Base-by-base conservation (phyloP, 2,797 vertebrate genomes). In the Malacoraja senta region DNA sequence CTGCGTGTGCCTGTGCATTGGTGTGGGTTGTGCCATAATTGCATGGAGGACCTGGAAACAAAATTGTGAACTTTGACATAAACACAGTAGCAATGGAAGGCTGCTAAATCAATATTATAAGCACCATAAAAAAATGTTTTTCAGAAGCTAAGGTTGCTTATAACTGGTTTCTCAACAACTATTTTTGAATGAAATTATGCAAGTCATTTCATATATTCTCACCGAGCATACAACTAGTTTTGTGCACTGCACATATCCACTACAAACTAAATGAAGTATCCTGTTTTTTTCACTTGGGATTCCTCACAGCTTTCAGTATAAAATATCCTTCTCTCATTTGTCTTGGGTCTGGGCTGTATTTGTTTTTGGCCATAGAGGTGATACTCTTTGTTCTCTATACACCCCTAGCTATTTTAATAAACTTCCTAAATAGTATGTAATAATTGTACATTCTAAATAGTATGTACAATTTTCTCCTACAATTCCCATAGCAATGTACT, bases 311-410 rank as follows among this genome's bases (percentile, higher is more conserved):
- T 15, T 53, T 92, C 90, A 76, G 29, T 44, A 10, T 72, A 74
- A 76, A 92, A 76, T 24, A 92, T 92, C 90, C 72, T 92, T 92
- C 74, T 92, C 90, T 71, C 71, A 92, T 92, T 35, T 92, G 71
- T 91, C 90, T 91, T 74, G 3, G 72, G 71, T 88, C 84, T 68
- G 17, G 8, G 17, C 68, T 88, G 17, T 76, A 92, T 76, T 92
- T 92, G 90, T 74, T 53, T 76, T 38, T 44, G 13, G 24, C 71
- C 26, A 76, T 65, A 74, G 68, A 91, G 38, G 90, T 91, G 90
- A 92, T 76, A 38, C 90, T 74, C 90, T 91, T 1, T 91, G 32
- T 63, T 72, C 61, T 1, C 90, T 38, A 24, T 44, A 44, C 26
- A 58, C 90, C 38, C 71, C 68, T 19, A 32, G 86, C 68, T 44